Evolutionary conservation across 2,113 vertebrate species (phyloP), one percentile per base, ranked within the genome.

Genomic region (Hoplias malabaricus): DNA sequence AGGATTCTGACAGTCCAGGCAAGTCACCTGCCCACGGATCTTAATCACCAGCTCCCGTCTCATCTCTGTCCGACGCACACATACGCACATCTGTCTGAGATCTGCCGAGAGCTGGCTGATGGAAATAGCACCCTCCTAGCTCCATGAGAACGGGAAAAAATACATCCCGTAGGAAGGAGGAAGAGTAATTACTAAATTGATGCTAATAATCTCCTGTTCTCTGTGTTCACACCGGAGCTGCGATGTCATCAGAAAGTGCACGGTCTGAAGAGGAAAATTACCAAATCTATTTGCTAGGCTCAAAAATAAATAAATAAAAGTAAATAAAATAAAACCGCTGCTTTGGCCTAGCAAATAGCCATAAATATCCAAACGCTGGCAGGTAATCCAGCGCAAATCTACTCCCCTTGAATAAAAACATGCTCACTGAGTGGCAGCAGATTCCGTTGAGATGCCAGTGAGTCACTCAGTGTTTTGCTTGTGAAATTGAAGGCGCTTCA

Each of bases 21-120:
- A 75, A 81, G 79, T 85, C 85, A 85, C 86, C 88, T 88, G 84
- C 85, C 77, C 38, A 50, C 36, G 57, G 82, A 82, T 83, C 78
- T 83, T 88, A 86, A 89, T 89, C 84, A 87, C 62, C 50, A 75
- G 34, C 80, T 80, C 69, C 68, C 72, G 80, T 79, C 69, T 73
- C 36, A 43, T 53, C 36, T 11, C 19, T 27, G 34, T 38, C 14
- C 40, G 54, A 71, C 21, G 62, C 56, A 76, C 78, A 63, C 66
- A 69, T 48, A 42, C 38, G 63, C 43, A 40, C 75, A 77, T 40
- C 19, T 8, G 43, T 69, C 43, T 53, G 43, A 63, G 59, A 63
- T 31, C 29, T 31, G 57, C 29, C 7, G 38, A 9, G 40, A 48
- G n/a, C 23, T 9, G 31, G 8, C 16, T 34, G 29, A 62, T 33